Conservation (phyloP, 2,797 vertebrate genomes). For the Clarias platycephalus region DNA sequence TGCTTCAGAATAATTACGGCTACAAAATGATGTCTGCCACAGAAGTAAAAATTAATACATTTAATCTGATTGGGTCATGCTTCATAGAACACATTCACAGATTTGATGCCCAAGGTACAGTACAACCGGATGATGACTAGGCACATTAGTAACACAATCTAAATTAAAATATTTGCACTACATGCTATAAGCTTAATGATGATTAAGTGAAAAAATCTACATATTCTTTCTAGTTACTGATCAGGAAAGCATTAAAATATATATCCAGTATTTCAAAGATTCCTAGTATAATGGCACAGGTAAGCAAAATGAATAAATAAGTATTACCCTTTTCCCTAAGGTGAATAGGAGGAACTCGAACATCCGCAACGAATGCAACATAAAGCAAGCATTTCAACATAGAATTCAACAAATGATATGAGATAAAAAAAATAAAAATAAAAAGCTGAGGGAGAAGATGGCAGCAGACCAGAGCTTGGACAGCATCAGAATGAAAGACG, state of each 20-base stretch:
- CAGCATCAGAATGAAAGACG: conserved; percentile 1
- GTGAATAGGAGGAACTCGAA: neutral
- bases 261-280: neutral
- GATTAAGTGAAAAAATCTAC: neutral
- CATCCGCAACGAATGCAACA: neutral
- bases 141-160: neutral
- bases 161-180: neutral
- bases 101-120: neutral
- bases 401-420: neutral
- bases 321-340: neutral
- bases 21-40: neutral
- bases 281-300: neutral
- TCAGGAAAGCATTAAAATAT: neutral
- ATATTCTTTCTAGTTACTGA: neutral
- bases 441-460: neutral
- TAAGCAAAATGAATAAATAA: neutral
- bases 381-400: neutral
- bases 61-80: neutral
- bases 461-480: neutral
- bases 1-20: neutral
- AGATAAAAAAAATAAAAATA: neutral
- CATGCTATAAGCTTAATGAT: neutral
- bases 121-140: neutral
- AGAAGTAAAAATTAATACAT: neutral
- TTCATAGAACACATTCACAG: conserved; percentile 2